phyloP scores from a whole-genome alignment of 2,113 vertebrate species.

The Boulengeromyrus knoepffleri region DNA sequence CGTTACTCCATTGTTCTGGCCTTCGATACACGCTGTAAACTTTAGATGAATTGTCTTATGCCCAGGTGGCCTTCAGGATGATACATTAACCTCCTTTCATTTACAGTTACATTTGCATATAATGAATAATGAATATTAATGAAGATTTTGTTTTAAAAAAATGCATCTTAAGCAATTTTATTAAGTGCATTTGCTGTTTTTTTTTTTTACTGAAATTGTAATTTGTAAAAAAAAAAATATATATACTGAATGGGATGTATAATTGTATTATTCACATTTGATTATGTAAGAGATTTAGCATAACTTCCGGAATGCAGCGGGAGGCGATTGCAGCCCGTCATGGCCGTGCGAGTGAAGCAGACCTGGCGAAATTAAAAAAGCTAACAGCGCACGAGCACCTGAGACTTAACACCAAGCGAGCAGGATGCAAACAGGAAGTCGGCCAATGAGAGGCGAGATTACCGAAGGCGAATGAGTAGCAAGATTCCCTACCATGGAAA shows the following conservation, averaged over 20 bases:
- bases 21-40: background rate
- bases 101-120: background rate
- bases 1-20: background rate
- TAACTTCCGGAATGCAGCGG: background rate
- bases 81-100: background rate
- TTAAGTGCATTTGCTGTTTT: background rate
- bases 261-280: background rate
- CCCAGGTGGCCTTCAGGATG: background rate
- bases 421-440: background rate
- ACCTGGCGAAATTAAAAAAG: background rate
- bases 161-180: background rate
- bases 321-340: background rate
- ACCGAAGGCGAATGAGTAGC: background rate
- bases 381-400: background rate
- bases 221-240: background rate
- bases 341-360: background rate
- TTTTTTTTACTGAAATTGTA: background rate
- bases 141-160: background rate
- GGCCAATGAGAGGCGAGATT: background rate
- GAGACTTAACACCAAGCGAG: background rate
- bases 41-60: background rate
- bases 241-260: background rate
- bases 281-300: background rate
- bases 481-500: background rate
- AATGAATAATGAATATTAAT: constrained; percentile 3